These are phyloP conservation scores for Ormyrus labotus DNA, from an alignment of 2,888 invertebrate species.

Conservation along the genomic window DNA sequence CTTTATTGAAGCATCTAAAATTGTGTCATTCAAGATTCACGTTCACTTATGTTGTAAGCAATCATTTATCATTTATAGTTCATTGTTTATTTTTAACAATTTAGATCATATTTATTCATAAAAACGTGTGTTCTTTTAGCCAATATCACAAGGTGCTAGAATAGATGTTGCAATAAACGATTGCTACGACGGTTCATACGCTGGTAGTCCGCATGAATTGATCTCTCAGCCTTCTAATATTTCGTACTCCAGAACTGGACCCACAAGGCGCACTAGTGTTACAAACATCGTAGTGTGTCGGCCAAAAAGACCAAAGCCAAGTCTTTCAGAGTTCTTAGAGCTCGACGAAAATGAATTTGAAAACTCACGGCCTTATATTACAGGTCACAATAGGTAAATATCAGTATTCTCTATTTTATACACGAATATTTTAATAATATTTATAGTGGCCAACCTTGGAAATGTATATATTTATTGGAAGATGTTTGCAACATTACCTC, in stretches of 20 bases:
- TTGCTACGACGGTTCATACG: conserved; percentile 95
- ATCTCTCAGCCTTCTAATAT: conserved; percentile 85
- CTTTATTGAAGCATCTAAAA: conserved; percentile 94
- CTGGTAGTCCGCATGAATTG: conserved; percentile 93
- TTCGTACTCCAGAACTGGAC: conserved; percentile 83
- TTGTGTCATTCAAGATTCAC: conserved; percentile 95
- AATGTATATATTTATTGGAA: no score
- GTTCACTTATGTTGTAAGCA: conserved; percentile 91
- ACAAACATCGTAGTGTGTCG: conserved; percentile 88
- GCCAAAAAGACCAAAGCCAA: conserved; percentile 82
- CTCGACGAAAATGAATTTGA: conserved; percentile 90
- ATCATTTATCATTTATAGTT: conserved; percentile 52
- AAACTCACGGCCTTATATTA: conserved; percentile 91
- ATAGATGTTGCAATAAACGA: conserved; percentile 98
- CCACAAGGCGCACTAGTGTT: conserved; percentile 85
- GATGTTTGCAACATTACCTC: neutral
- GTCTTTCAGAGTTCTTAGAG: conserved; percentile 92
- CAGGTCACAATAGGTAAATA: conserved; percentile 88
- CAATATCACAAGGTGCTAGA: conserved; percentile 87
- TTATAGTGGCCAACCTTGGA: no score
- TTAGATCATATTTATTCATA: conserved; percentile 14
- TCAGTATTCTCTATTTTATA: no score
- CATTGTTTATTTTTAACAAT: neutral
- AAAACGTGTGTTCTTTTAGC: conserved; percentile 74
- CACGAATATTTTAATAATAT: no score